phyloP scores from a whole-genome alignment of 1,140 invertebrate genomes.

The Drosophila nebulosa region DNA sequence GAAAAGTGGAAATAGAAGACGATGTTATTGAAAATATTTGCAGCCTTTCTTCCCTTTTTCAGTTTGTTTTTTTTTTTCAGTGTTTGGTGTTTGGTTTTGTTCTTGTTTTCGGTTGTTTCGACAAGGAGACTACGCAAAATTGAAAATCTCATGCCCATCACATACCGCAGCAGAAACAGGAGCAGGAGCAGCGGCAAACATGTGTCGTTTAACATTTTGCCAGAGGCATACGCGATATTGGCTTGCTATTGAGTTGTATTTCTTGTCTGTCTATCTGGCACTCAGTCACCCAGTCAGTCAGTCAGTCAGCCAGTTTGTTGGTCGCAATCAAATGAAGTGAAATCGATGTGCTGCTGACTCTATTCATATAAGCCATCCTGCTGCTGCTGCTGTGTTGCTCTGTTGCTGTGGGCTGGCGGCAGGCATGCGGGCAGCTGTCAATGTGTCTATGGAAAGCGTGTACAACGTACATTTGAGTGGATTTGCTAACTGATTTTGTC shows the following conservation, averaged over 20 bases:
- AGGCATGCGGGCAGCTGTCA: conserved; percentile 71
- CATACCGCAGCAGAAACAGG: conserved; percentile 19
- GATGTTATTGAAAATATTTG: conserved; percentile 65
- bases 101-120: background rate
- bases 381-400: no score
- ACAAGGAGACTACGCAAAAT: conserved; percentile 48
- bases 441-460: conserved; percentile 74
- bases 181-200: conserved; percentile 26
- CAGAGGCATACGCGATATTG: conserved; percentile 51
- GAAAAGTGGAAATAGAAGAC: conserved; percentile 16
- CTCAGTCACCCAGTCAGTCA: conserved; percentile 25
- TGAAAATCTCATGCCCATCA: conserved; percentile 49
- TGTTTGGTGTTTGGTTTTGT: background rate
- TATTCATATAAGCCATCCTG: conserved; percentile 65
- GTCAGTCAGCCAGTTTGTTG: conserved; percentile 37
- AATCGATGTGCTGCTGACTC: conserved; percentile 75
- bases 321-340: conserved; percentile 75
- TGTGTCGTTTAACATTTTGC: conserved; percentile 46
- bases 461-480: conserved; percentile 72
- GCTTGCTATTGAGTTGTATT: conserved; percentile 68
- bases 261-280: conserved; percentile 50
- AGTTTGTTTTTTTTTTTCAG: background rate
- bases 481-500: conserved; percentile 78
- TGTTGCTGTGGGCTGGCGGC: background rate
- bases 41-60: conserved; percentile 16